Percentiles rank a stretch among this genome's conserved stretches.
Conservation (phyloP, 2,113 vertebrate genomes). For the Natator depressus region DNA sequence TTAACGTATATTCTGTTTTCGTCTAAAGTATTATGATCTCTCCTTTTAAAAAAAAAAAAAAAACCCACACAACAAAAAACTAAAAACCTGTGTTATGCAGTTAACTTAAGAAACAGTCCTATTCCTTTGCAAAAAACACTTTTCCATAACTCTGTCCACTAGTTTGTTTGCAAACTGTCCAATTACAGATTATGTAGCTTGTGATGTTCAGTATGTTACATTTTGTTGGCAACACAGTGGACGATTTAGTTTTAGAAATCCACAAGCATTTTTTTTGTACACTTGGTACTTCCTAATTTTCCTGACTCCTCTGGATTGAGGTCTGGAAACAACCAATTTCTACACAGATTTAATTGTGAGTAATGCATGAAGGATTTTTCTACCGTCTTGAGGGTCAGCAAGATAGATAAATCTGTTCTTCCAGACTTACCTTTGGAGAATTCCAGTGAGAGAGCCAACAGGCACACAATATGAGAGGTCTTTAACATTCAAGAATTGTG, state of each 20-base stretch:
- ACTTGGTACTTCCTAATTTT: not conserved
- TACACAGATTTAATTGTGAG: not conserved
- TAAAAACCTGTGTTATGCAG: not conserved
- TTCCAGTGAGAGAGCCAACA: not conserved
- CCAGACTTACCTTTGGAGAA: not conserved
- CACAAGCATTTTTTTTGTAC: not conserved
- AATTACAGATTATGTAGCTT: not conserved
- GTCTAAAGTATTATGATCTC: not conserved
- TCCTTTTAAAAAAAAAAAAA: not conserved
- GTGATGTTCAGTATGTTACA: not conserved
- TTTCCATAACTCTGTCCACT: not conserved
- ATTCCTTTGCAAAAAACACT: not conserved
- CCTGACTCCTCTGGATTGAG: not conserved
- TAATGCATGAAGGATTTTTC: not conserved
- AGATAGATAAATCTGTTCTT: not conserved
- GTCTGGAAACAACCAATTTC: not conserved
- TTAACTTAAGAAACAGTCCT: not conserved
- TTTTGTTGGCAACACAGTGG: not conserved
- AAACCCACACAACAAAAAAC: too few relatives aligned
- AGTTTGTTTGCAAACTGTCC: not conserved
- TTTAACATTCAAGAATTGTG: not conserved
- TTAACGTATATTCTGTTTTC: not conserved
- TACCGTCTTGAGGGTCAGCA: fast-evolving
- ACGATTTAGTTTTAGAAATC: not conserved
- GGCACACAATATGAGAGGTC: not conserved